Evolutionary conservation across 1,140 invertebrate species (phyloP).

Genomic region (Notospermus geniculatus): DNA sequence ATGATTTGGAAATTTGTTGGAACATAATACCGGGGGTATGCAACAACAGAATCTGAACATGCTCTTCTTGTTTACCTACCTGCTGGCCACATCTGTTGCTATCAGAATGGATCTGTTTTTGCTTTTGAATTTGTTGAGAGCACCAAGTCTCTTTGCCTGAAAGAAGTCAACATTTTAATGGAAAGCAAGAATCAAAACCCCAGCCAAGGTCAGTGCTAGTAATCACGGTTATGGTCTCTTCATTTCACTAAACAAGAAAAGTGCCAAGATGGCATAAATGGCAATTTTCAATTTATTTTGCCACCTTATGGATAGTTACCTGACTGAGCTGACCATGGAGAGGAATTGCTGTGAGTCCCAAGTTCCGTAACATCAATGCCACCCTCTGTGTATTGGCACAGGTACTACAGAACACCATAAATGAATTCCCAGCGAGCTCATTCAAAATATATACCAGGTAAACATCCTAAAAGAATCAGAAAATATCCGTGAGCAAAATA

Average conservation of each 20-base stretch:
- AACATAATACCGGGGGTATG: no score
- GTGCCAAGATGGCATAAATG: no score
- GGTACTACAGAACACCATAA: constrained; percentile 96
- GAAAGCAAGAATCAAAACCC: neutral
- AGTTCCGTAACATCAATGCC: constrained; percentile 85
- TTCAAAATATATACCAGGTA: constrained; percentile 96
- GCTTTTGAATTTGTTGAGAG: constrained; percentile 55
- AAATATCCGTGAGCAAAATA: neutral
- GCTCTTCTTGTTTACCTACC: constrained; percentile 59
- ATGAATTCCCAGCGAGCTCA: constrained; percentile 91
- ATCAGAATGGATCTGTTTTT: constrained; percentile 74
- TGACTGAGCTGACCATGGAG: constrained; percentile 95
- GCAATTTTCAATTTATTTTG: neutral
- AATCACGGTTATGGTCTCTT: no score
- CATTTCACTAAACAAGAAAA: no score
- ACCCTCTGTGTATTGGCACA: constrained; percentile 88
- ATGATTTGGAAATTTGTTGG: no score
- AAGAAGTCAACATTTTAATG: constrained; percentile 9
- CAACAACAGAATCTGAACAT: no score
- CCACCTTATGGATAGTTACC: constrained; percentile 41
- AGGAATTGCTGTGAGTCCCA: constrained; percentile 85
- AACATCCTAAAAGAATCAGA: constrained; percentile 71
- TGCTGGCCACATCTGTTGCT: constrained; percentile 96
- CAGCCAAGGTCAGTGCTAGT: neutral
- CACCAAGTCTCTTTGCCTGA: constrained; percentile 51